These are phyloP conservation scores for Xenopus petersii DNA, from an alignment of 2,797 vertebrate genomes.

Conservation along the genomic window DNA sequence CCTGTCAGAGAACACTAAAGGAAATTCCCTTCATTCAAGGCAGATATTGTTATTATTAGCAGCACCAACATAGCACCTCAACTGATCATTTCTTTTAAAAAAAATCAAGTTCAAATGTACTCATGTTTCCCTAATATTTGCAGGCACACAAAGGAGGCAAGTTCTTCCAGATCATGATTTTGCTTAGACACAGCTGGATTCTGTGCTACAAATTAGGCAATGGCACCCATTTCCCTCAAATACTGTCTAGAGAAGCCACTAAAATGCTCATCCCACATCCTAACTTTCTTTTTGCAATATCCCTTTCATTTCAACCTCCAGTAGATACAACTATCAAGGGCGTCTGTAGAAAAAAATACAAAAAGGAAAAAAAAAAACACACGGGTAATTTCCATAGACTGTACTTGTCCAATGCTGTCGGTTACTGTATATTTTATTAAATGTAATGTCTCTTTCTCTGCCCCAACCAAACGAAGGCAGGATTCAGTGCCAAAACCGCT, in stretches of 20 bases:
- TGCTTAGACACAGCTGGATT: conserved; percentile 22
- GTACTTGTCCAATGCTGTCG: conserved; percentile 20
- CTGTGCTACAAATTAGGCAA: conserved; percentile 1
- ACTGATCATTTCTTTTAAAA: neutral
- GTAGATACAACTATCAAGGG: too few species aligned
- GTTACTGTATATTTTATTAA: conserved; percentile 32
- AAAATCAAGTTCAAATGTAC: neutral
- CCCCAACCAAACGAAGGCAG: conserved; percentile 4
- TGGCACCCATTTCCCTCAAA: neutral
- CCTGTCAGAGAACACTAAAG: neutral
- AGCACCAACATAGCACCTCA: conserved; percentile 12
- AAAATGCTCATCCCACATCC: neutral
- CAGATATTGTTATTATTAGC: neutral
- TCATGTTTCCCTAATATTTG: neutral
- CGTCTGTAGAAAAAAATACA: neutral
- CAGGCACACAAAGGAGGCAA: neutral
- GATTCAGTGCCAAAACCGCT: conserved; percentile 32
- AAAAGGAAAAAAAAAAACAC: neutral
- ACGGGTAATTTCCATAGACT: conserved; percentile 42
- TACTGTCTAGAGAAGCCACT: neutral
- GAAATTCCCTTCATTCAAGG: too few species aligned
- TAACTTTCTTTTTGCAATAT: conserved; percentile 1
- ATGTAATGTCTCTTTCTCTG: conserved; percentile 6
- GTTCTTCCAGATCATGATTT: conserved; percentile 5
- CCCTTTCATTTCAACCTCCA: conserved; percentile 1